Conservation (phyloP, 2,113 vertebrate species). For the Blennius ocellaris region DNA sequence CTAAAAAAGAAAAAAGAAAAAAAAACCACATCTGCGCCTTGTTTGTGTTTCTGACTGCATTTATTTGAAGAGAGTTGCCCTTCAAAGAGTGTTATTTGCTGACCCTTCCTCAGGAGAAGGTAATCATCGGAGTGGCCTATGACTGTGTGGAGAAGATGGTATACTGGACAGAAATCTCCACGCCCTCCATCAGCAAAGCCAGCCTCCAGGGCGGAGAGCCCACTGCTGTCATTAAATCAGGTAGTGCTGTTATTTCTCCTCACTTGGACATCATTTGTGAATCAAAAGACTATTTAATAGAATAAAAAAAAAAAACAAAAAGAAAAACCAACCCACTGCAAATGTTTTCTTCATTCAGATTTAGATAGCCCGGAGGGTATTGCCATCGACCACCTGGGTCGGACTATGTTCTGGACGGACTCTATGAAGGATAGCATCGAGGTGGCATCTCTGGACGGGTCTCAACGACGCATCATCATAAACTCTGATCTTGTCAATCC, state of each 20-base stretch:
- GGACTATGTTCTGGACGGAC: conserved; percentile 94
- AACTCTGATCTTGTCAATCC: conserved; percentile 90
- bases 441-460: conserved; percentile 90
- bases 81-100: conserved; percentile 55
- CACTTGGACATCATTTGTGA: background rate
- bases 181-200: conserved; percentile 90
- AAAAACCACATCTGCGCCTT: conserved; percentile 56
- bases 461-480: conserved; percentile 89
- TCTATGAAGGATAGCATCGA: conserved; percentile 90
- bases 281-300: background rate
- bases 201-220: conserved; percentile 89
- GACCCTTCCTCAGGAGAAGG: conserved; percentile 85
- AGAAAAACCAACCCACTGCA: no score
- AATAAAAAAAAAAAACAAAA: background rate
- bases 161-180: conserved; percentile 95
- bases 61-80: conserved; percentile 30
- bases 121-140: conserved; percentile 92
- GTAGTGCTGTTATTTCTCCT: conserved; percentile 67
- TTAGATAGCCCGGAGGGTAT: conserved; percentile 92
- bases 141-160: conserved; percentile 93
- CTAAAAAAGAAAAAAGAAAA: conserved; percentile 54
- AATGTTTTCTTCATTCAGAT: conserved; percentile 72
- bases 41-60: conserved; percentile 16
- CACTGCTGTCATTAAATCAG: conserved; percentile 85
- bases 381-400: conserved; percentile 90